Base-by-base conservation (phyloP, 2,888 invertebrate genomes). In the Caenorhabditis sinica region DNA sequence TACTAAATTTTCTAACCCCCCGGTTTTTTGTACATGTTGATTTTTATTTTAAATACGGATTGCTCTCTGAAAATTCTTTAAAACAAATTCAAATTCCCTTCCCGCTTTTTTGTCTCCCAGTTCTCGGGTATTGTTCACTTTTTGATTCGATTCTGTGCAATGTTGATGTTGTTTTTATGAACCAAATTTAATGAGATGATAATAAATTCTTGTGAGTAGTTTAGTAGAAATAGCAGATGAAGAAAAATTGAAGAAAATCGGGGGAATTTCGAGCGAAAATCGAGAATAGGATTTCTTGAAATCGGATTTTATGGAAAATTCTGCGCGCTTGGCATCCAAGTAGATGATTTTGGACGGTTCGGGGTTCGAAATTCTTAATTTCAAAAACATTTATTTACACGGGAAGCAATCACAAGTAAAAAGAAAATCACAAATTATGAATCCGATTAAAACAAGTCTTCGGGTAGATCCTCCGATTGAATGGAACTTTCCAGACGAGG, bases 11-110 rank as follows among this genome's bases (percentile, higher is more conserved):
- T 28, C 28, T 51, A 61, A 40, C 33, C 33, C 43, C 17, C 17
- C 17, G 15, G 3, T 28, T 71, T 71, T 71, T 53, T 73, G 73
- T 73, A 73, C 73, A 73, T 73, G 61, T 61, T 63, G 73, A 45
- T 30, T 20, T n/a, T 3, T 56, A 9, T 9, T 9, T 49, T 53
- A 30, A n/a, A 20, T 36, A 61, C 61, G 58, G 58, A 60, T 60
- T 60, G 20, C 40, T 11, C 33, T n/a, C 30, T 17, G 28, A 11
- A 17, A 30, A 15, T 17, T 15, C 33, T 69, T 36, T 53, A 33
- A 33, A 51, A 51, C 49, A 53, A 51, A 51, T 36, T 53, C 25
- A n/a, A n/a, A n/a, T n/a, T n/a, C n/a, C n/a, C n/a, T n/a, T n/a
- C 25, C 66, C 11, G 68, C 49, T 33, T 49, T 45, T 65, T 49